Evolutionary conservation across 2,888 invertebrate genomes (phyloP), one percentile per base, ranked within the genome.

Genomic region (Labia minor): DNA sequence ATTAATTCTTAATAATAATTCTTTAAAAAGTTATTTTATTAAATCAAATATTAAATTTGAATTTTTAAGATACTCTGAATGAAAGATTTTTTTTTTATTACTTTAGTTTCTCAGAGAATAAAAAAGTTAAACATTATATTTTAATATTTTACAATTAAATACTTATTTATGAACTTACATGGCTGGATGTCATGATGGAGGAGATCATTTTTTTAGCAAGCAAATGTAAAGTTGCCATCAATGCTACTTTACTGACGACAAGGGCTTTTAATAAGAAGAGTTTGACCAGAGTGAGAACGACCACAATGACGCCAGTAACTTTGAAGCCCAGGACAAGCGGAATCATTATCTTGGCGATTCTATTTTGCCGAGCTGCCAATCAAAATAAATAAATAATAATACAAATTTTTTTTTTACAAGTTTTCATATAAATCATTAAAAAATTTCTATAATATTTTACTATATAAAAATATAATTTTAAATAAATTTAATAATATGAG

Each of bases 271-370:
- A 72, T 0, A 87, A 85, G 1, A 88, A 77, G 8, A 83, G 75
- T 0, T 85, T 83, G 21, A 88, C 83, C 1, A 84, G 79, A 37
- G 84, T 81, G 68, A 87, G 78, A 0, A 82, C 83, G 64, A 87
- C 80, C 70, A 86, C 79, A 63, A 84, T 81, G 71, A 85, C 80
- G 10, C 85, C 85, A 0, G 86, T 83, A 0, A 85, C 82, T 73
- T 87, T 88, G 77, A 87, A 85, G 21, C 88, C 88, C 72, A 88
- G 78, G 63, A 88, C 77, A 73, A 87, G 79, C 4, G 88, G 87
- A 10, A 89, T 77, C 67, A 86, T 78, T 72, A 86, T 81, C 75
- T 83, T 83, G 70, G 84, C 80, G 71, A 84, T 66, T 4, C 49
- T 20, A 10, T 21, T n/a, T 8, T 26, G 37, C 1, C 26, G 63